These are phyloP conservation scores for Drosophila aldrichi DNA, from an alignment of 2,888 invertebrate species.

Conservation along the genomic window DNA sequence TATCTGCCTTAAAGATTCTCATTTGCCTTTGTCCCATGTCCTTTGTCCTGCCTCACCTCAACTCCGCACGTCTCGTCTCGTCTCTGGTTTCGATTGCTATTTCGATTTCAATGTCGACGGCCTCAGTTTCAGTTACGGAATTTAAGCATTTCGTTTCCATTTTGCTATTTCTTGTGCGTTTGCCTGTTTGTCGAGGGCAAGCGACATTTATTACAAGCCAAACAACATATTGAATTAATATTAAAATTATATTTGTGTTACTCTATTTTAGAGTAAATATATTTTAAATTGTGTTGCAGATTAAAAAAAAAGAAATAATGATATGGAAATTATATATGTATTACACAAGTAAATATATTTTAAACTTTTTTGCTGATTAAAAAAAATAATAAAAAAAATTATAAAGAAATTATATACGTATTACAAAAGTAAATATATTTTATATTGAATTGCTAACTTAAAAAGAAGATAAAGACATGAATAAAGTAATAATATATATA, in stretches of 20 bases:
- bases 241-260: neutral
- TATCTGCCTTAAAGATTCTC: constrained; percentile 26
- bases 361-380: no score
- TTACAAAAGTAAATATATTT: neutral
- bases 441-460: neutral
- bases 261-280: neutral
- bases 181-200: neutral
- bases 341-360: no score
- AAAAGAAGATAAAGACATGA: no score
- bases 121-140: constrained; percentile 46
- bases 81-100: constrained; percentile 39
- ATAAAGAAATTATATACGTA: no score
- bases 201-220: neutral
- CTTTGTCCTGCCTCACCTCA: constrained; percentile 8
- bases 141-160: constrained; percentile 44
- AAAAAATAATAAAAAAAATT: no score
- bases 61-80: neutral
- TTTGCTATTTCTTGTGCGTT: constrained; percentile 31
- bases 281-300: neutral
- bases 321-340: neutral
- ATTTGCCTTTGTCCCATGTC: constrained; percentile 9
- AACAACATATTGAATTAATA: neutral
- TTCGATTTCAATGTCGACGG: constrained; percentile 28
- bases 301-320: no score
- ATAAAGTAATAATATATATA: no score